Conservation (phyloP, 2,888 invertebrate species). For the Allygus modestus region DNA sequence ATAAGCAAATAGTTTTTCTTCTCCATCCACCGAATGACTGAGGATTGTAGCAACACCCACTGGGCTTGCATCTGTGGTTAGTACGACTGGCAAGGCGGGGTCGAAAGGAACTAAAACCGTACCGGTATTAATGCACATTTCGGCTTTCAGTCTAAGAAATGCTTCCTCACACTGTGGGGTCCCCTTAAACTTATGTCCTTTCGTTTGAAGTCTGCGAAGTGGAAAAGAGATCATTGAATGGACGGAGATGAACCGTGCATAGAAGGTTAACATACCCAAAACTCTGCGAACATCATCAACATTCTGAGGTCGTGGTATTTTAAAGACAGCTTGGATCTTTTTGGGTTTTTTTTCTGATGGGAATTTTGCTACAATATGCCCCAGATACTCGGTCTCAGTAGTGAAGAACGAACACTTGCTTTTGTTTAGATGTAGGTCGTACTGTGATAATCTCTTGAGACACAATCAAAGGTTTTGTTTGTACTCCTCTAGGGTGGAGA, state of each 20-base stretch:
- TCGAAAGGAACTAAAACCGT: conserved; percentile 68
- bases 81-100: conserved; percentile 18
- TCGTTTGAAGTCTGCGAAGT: conserved; percentile 65
- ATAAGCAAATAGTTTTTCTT: too few species aligned
- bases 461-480: conserved; percentile 34
- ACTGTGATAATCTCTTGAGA: conserved; percentile 27
- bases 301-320: conserved; percentile 64
- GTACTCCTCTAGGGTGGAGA: conserved; percentile 65
- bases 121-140: conserved; percentile 67
- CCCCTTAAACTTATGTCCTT: conserved; percentile 65
- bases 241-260: conserved; percentile 67
- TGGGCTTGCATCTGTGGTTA: too few species aligned
- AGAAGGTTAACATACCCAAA: conserved; percentile 67
- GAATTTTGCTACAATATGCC: conserved; percentile 63
- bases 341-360: conserved; percentile 54
- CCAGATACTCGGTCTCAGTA: conserved; percentile 63
- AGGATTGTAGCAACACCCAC: too few species aligned
- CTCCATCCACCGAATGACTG: too few species aligned
- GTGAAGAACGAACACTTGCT: conserved; percentile 63
- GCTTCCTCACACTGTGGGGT: conserved; percentile 65
- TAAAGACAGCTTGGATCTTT: conserved; percentile 61
- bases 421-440: conserved; percentile 62
- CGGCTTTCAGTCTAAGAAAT: conserved; percentile 67
- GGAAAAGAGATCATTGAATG: conserved; percentile 64
- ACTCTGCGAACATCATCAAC: conserved; percentile 63